Evolutionary conservation across 2,888 invertebrate genomes (phyloP).

Genomic region (Trachelus stipa): DNA sequence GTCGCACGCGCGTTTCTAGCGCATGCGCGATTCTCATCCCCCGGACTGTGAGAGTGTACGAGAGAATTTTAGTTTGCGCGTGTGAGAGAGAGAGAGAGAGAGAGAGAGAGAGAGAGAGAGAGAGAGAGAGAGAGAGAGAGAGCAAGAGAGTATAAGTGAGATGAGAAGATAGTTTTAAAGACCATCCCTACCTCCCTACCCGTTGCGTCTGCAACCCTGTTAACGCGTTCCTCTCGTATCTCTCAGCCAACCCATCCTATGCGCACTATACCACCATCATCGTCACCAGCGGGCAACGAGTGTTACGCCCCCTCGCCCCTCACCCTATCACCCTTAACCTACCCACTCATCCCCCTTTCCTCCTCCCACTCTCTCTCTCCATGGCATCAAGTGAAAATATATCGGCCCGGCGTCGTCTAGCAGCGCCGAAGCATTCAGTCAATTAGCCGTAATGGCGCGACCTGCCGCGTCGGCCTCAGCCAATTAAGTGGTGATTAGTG

Average conservation of each 20-base stretch:
- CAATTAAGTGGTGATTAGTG: conserved; percentile 56
- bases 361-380: conserved; percentile 3
- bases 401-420: conserved; percentile 32
- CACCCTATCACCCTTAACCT: not conserved
- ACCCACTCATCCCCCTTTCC: not conserved
- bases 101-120: no score
- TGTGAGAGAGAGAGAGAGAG: no score
- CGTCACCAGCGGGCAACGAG: not conserved
- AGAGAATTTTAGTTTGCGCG: not conserved
- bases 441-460: conserved; percentile 53
- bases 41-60: not conserved
- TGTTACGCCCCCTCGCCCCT: not conserved
- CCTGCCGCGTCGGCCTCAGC: conserved; percentile 48
- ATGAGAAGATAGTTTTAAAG: not conserved
- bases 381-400: not conserved
- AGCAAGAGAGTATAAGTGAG: not conserved
- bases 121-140: no score
- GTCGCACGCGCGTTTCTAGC: conserved; percentile 19
- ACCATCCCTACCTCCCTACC: not conserved
- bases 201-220: not conserved
- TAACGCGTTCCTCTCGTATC: not conserved
- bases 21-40: conserved; percentile 12
- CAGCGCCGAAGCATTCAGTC: conserved; percentile 47
- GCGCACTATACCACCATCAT: not conserved
- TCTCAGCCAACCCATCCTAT: not conserved